Percentiles rank a stretch among this genome's conserved stretches.
Conservation (phyloP, 2,797 vertebrate species). For the Tarsius wallacei region DNA sequence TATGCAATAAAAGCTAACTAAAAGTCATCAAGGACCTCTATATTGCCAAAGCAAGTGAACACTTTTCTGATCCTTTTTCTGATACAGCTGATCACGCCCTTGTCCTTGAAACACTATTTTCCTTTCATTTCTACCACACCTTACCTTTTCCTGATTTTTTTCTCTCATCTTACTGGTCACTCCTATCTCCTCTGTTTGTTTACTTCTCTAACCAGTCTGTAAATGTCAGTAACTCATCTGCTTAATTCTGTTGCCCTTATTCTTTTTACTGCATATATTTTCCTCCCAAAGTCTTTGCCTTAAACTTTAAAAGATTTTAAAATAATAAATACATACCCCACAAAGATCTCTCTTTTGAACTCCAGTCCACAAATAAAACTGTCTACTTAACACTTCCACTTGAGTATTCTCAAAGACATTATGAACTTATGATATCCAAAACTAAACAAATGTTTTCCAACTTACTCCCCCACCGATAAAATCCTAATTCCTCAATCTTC, state of each 20-base stretch:
- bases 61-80: not conserved
- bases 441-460: not conserved
- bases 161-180: not conserved
- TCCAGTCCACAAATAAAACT: not conserved
- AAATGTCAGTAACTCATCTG: constrained; percentile 13
- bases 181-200: not conserved
- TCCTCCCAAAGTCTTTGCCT: not conserved
- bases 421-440: constrained; percentile 7
- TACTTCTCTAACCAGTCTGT: not conserved
- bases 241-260: not conserved
- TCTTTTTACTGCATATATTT: not conserved
- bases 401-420: not conserved
- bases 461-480: not conserved
- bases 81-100: not conserved
- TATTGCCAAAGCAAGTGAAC: not conserved
- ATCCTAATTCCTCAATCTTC: not conserved
- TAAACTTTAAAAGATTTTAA: not conserved
- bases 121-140: not conserved
- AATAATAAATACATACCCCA: not conserved
- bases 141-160: not conserved
- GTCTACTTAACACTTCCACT: constrained; percentile 26
- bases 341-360: not conserved
- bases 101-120: not conserved
- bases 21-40: not conserved
- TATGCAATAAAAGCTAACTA: not conserved